Percentiles rank a stretch among this genome's conserved stretches.
phyloP scores from a whole-genome alignment of 2,113 vertebrate species.

The Planiliza haematocheilus region DNA sequence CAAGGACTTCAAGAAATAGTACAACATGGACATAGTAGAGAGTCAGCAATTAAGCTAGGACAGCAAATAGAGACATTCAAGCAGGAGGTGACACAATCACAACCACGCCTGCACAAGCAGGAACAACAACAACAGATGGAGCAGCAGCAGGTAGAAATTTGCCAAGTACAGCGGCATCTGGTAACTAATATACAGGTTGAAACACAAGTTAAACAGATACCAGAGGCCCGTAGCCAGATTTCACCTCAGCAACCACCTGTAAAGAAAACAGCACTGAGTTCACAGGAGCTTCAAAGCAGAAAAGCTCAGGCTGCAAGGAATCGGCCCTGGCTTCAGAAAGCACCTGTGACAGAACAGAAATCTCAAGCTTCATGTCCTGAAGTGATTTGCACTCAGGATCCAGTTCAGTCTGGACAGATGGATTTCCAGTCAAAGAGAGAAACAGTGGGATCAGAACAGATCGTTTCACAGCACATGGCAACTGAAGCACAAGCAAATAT shows the following conservation, averaged over 20 bases:
- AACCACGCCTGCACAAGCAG: not conserved
- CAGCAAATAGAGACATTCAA: constrained; percentile 13
- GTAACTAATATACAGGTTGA: constrained; percentile 24
- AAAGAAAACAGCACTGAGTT: constrained; percentile 48
- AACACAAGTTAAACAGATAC: constrained; percentile 19
- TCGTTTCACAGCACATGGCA: constrained; percentile 21
- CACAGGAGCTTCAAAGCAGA: constrained; percentile 65
- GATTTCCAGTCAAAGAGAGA: constrained; percentile 23
- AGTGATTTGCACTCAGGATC: constrained; percentile 26
- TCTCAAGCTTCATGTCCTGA: constrained; percentile 18
- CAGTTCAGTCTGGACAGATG: constrained; percentile 14
- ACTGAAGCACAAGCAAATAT: constrained; percentile 16
- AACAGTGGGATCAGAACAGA: not conserved
- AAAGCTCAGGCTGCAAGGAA: constrained; percentile 75
- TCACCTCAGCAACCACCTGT: constrained; percentile 12
- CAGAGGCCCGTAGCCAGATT: constrained; percentile 27
- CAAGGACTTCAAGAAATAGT: constrained; percentile 9
- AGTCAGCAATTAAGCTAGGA: not conserved
- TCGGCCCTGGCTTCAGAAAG: constrained; percentile 82
- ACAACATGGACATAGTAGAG: constrained; percentile 7
- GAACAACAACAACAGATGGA: not conserved
- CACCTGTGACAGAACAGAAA: constrained; percentile 30
- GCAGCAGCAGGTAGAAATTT: not conserved
- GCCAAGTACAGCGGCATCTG: constrained; percentile 23
- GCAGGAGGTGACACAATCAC: not conserved